A percentile compares a stretch with the other conserved stretches of the same genome.
Conservation (phyloP, 2,888 invertebrate genomes). For the Dicyrtoma fusca region DNA sequence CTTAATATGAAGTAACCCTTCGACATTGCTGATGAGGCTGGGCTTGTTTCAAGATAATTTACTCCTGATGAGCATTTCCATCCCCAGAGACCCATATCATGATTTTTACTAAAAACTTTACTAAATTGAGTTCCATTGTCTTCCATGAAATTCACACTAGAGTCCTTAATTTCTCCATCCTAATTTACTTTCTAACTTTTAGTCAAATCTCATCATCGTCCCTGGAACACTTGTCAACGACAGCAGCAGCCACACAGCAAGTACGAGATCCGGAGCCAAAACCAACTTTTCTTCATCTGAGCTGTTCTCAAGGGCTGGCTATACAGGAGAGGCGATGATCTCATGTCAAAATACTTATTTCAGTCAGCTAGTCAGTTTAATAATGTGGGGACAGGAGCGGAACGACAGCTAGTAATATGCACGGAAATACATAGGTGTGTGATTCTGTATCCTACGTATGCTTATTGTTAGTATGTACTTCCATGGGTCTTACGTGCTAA, state of each 20-base stretch:
- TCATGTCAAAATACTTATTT: no score
- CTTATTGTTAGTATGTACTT: no score
- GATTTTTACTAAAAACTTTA: constrained; percentile 42
- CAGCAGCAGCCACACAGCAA: background rate
- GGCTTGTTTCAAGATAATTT: constrained; percentile 8
- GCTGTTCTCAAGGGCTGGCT: no score
- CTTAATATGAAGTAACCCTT: no score
- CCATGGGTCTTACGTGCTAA: no score
- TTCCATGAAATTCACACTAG: constrained; percentile 9
- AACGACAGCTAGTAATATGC: no score
- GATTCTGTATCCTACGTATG: no score
- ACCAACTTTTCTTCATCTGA: background rate
- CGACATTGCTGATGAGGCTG: no score
- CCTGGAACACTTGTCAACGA: constrained; percentile 9
- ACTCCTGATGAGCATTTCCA: constrained; percentile 31
- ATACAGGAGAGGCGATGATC: no score
- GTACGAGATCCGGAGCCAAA: background rate
- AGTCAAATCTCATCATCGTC: constrained; percentile 32
- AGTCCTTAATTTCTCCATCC: constrained; percentile 25
- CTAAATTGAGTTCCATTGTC: constrained; percentile 40
- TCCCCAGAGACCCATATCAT: constrained; percentile 39
- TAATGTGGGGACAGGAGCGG: no score
- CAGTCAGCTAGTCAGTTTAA: no score
- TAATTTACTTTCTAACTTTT: constrained; percentile 38
- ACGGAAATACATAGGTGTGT: no score